A percentile compares a stretch with the other conserved stretches of the same genome.
Evolutionary conservation across 1,140 invertebrate species (phyloP).

Genomic region (Drosophila teissieri): DNA sequence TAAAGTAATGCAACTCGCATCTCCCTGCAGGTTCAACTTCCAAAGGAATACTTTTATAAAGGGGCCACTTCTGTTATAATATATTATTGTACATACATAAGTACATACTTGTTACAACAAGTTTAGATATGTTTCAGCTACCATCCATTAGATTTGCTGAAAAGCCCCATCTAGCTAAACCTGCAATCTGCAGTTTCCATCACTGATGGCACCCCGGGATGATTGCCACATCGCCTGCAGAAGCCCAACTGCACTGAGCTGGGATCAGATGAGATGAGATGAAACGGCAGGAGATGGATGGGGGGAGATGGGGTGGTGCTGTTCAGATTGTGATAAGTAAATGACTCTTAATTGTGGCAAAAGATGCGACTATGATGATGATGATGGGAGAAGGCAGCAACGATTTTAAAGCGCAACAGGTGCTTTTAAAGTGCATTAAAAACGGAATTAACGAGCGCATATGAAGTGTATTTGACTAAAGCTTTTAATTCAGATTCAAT

Average conservation of each 20-base stretch:
- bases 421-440: constrained; percentile 41
- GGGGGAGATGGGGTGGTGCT: constrained; percentile 5
- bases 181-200: background rate
- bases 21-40: background rate
- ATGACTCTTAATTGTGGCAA: constrained; percentile 61
- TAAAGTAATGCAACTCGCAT: too few species aligned
- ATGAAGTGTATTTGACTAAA: constrained; percentile 13
- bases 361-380: constrained; percentile 36
- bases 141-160: background rate
- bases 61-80: too few species aligned
- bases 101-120: too few species aligned
- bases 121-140: background rate
- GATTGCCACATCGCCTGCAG: constrained; percentile 21
- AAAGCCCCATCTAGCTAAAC: background rate
- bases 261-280: constrained; percentile 14
- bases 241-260: constrained; percentile 23
- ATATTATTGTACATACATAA: too few species aligned
- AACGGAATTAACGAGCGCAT: constrained; percentile 24
- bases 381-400: constrained; percentile 13
- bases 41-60: too few species aligned
- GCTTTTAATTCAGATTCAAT: constrained; percentile 36
- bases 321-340: constrained; percentile 64
- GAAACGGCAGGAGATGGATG: background rate
- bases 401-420: constrained; percentile 53
- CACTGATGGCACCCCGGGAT: constrained; percentile 14